Conservation (phyloP, 2,113 vertebrate genomes). For the Condylura cristata region DNA sequence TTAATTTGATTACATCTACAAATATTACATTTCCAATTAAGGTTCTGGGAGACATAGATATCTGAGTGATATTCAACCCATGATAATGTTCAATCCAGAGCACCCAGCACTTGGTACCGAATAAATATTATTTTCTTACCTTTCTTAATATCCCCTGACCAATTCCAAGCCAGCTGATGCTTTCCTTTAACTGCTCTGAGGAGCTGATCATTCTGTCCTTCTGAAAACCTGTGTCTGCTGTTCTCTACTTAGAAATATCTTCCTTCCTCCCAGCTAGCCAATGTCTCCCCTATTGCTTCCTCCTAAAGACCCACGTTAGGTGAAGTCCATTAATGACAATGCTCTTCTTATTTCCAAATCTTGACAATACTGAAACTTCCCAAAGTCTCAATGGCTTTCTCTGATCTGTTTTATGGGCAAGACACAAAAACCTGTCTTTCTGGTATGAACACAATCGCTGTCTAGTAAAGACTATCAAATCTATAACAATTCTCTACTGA, state of each 20-base stretch:
- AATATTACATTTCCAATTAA: background rate
- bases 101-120: background rate
- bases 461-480: conserved; percentile 7
- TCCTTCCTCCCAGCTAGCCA: background rate
- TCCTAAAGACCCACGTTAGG: background rate
- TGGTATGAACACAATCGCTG: background rate
- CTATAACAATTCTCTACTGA: background rate
- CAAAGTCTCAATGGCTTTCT: background rate
- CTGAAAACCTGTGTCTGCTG: background rate
- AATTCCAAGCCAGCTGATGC: background rate
- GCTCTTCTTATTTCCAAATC: background rate
- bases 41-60: background rate
- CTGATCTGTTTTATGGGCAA: background rate
- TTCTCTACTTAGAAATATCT: background rate
- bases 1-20: background rate
- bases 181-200: background rate
- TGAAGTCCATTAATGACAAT: background rate
- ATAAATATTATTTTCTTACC: background rate
- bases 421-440: background rate
- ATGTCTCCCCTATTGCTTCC: background rate
- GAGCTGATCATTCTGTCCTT: background rate
- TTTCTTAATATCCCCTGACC: background rate
- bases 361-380: background rate
- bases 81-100: background rate
- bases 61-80: background rate